phyloP scores from a whole-genome alignment of 1,140 invertebrate species.

The Ostrea edulis region DNA sequence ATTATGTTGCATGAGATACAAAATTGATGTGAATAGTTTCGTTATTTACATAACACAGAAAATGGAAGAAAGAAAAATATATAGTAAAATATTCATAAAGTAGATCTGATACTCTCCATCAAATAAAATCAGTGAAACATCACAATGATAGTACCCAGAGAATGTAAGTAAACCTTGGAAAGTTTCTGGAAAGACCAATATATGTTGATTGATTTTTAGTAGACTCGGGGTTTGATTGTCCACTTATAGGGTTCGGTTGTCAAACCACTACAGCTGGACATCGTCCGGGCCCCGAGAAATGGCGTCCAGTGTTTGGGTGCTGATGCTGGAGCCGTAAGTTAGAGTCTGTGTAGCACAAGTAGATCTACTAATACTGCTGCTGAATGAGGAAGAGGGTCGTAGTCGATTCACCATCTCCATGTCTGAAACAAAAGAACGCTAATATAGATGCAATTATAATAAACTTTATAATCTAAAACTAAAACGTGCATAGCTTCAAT shows the following conservation, averaged over 20 bases:
- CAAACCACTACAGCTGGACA: not conserved
- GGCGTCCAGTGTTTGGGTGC: constrained; percentile 76
- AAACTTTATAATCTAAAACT: too few species aligned
- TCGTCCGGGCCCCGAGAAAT: constrained; percentile 53
- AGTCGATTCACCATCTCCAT: constrained; percentile 73
- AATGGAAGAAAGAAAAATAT: too few species aligned
- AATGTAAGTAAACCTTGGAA: not conserved
- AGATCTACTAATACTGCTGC: constrained; percentile 67
- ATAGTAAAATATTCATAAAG: too few species aligned
- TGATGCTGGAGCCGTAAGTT: constrained; percentile 72
- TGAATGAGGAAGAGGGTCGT: constrained; percentile 68
- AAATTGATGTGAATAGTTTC: too few species aligned
- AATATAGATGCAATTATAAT: not conserved
- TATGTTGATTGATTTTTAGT: not conserved
- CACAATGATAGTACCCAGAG: not conserved
- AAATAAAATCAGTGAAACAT: too few species aligned
- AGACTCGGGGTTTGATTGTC: not conserved
- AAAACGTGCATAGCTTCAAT: too few species aligned
- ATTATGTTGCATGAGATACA: too few species aligned
- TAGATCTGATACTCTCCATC: too few species aligned
- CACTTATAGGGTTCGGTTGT: too few species aligned
- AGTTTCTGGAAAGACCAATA: not conserved
- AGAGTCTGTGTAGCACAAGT: constrained; percentile 73
- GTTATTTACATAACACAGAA: too few species aligned
- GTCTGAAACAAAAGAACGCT: constrained; percentile 58